phyloP scores from a whole-genome alignment of 2,888 invertebrate genomes.

The Bhutanitis thaidina region DNA sequence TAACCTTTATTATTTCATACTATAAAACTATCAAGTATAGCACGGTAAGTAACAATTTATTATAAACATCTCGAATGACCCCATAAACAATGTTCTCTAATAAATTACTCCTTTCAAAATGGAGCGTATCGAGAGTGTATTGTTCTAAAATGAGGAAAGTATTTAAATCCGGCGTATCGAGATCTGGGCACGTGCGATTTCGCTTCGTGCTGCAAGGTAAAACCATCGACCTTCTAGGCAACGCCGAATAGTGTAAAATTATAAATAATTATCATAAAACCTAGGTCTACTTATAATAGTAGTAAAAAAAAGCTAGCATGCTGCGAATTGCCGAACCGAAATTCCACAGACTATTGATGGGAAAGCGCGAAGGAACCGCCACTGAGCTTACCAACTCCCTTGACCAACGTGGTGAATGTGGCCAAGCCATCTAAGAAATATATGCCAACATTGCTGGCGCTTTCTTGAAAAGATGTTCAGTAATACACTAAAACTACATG shows the following conservation, averaged over 20 bases:
- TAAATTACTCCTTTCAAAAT: constrained; percentile 14
- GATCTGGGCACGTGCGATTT: constrained; percentile 42
- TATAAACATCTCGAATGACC: constrained; percentile 8
- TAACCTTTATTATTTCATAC: background rate
- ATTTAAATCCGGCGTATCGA: constrained; percentile 47
- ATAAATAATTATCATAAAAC: no score
- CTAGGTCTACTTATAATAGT: no score
- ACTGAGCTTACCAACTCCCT: no score
- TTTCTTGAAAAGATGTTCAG: no score
- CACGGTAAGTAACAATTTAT: constrained; percentile 8
- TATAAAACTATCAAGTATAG: background rate
- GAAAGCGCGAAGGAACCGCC: no score
- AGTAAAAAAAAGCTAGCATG: no score
- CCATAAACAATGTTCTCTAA: constrained; percentile 13
- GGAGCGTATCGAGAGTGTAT: constrained; percentile 15
- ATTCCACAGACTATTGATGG: no score
- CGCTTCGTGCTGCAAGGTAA: constrained; percentile 34
- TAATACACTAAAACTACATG: no score
- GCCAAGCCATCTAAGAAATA: no score
- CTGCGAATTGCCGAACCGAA: no score
- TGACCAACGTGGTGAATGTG: no score
- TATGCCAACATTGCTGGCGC: no score
- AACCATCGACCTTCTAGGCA: constrained; percentile 32
- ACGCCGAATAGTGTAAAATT: background rate
- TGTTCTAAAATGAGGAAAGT: constrained; percentile 27